phyloP scores from a whole-genome alignment of 2,888 invertebrate genomes.

The Agrotis segetum region DNA sequence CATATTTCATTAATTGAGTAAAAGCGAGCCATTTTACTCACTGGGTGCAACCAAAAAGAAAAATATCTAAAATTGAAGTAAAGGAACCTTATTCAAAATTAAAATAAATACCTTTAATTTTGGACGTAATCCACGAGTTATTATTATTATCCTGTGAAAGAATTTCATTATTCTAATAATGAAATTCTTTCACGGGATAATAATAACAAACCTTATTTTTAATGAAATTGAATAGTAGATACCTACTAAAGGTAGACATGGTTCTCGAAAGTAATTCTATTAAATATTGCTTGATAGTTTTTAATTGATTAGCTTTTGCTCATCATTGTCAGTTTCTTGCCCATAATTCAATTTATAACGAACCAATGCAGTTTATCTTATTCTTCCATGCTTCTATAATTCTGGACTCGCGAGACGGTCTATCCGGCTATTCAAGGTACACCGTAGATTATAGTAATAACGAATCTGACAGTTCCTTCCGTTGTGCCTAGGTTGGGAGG shows the following conservation, averaged over 20 bases:
- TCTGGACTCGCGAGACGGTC: no score
- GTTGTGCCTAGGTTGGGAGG: no score
- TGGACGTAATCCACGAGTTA: neutral
- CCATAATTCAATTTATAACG: neutral
- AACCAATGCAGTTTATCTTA: no score
- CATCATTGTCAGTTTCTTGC: neutral
- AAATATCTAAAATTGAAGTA: neutral
- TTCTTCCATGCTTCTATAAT: neutral
- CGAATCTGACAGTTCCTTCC: no score
- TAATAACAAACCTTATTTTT: neutral
- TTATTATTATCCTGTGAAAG: no score
- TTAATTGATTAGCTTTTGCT: no score
- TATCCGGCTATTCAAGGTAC: no score
- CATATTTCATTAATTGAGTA: slow-evolving; percentile 1
- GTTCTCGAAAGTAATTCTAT: neutral
- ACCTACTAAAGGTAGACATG: no score
- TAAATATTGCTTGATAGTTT: neutral
- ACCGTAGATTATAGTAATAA: no score
- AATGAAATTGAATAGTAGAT: neutral
- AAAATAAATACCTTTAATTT: neutral
- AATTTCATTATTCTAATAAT: no score
- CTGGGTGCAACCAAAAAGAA: neutral
- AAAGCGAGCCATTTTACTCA: neutral
- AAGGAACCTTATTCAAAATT: slow-evolving; percentile 4
- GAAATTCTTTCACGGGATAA: neutral